Percentiles rank a stretch among this genome's conserved stretches.
Evolutionary conservation across 2,113 vertebrate genomes (phyloP).

Genomic region (Tachysurus fulvidraco): DNA sequence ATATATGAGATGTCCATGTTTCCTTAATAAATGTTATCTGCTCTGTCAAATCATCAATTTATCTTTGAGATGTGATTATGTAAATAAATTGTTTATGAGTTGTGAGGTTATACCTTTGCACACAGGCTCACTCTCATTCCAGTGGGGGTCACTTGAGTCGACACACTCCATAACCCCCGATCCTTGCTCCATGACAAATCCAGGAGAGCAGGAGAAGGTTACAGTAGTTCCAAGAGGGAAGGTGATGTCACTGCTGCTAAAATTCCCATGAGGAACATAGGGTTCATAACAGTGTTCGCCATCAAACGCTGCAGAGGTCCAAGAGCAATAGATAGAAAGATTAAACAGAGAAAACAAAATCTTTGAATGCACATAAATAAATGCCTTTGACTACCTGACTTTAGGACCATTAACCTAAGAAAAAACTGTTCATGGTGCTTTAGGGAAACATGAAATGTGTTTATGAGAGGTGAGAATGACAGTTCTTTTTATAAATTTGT

Average conservation of each 20-base stretch:
- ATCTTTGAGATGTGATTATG: neutral
- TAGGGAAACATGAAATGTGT: neutral
- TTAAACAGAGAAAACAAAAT: neutral
- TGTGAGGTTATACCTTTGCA: slow-evolving; percentile 77
- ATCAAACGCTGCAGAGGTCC: slow-evolving; percentile 77
- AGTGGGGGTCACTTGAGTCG: slow-evolving; percentile 84
- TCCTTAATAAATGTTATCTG: neutral
- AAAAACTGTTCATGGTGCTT: neutral
- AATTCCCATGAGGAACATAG: slow-evolving; percentile 88
- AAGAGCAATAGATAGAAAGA: neutral
- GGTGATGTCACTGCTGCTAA: slow-evolving; percentile 84
- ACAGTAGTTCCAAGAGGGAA: slow-evolving; percentile 83
- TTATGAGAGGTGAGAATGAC: neutral
- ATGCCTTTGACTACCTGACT: neutral
- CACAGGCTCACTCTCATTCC: slow-evolving; percentile 90
- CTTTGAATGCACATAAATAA: neutral
- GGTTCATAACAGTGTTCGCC: slow-evolving; percentile 90
- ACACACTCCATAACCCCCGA: slow-evolving; percentile 86
- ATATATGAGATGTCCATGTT: neutral
- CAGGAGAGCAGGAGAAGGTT: slow-evolving; percentile 84
- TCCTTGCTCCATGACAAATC: slow-evolving; percentile 88
- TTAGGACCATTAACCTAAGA: neutral
- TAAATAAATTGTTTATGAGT: neutral
- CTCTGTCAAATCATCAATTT: neutral
- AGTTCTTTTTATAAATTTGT: slow-evolving; percentile 11